phyloP scores from a whole-genome alignment of 2,113 vertebrate species.

The Corythoichthys intestinalis region DNA sequence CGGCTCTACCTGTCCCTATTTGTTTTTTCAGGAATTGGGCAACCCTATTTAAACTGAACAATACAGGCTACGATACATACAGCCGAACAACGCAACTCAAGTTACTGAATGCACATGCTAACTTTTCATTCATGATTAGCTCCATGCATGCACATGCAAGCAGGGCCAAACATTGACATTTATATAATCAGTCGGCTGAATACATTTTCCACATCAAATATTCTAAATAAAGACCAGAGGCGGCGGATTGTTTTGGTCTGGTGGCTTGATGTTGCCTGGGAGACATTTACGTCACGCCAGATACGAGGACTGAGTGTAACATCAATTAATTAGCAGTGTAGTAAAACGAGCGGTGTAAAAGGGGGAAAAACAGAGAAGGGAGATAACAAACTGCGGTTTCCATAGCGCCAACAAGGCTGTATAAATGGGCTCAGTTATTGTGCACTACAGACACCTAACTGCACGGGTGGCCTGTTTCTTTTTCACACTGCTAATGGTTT shows the following conservation, averaged over 20 bases:
- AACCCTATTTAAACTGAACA: too few relatives aligned
- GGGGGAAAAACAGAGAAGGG: neutral
- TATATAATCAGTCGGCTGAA: slow-evolving; percentile 41
- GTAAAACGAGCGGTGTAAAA: slow-evolving; percentile 43
- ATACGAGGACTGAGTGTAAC: slow-evolving; percentile 20
- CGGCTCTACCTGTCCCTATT: too few relatives aligned
- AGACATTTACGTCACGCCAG: slow-evolving; percentile 45
- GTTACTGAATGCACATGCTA: neutral
- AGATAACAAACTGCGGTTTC: slow-evolving; percentile 44
- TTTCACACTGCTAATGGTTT: slow-evolving; percentile 38
- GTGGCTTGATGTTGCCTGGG: slow-evolving; percentile 45
- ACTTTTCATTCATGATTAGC: slow-evolving; percentile 3
- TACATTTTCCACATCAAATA: slow-evolving; percentile 50
- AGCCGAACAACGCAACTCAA: neutral
- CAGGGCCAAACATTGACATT: slow-evolving; percentile 9
- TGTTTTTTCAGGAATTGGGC: too few relatives aligned
- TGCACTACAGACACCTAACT: slow-evolving; percentile 17
- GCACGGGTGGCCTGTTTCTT: slow-evolving; percentile 43
- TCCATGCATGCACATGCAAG: neutral
- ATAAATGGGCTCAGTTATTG: slow-evolving; percentile 35
- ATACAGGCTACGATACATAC: too few relatives aligned
- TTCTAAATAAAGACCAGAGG: slow-evolving; percentile 53
- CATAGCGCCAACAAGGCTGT: slow-evolving; percentile 38
- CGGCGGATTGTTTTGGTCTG: slow-evolving; percentile 38
- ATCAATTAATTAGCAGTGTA: slow-evolving; percentile 49